Conservation (phyloP, 2,888 invertebrate species). For the Cartodere bifasciata region DNA sequence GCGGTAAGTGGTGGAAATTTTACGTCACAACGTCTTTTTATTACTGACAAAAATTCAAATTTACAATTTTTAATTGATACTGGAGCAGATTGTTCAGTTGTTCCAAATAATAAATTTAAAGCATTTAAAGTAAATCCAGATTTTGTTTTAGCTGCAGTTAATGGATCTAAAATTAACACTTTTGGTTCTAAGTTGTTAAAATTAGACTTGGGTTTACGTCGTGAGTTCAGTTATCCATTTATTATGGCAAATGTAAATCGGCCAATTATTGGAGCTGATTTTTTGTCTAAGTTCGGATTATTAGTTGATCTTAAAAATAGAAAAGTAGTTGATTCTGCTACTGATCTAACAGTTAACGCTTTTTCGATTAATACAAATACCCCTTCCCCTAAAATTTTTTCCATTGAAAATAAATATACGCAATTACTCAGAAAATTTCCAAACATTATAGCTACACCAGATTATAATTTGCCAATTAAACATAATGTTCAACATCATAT, state of each 20-base stretch:
- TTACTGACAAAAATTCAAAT: slow-evolving; percentile 3
- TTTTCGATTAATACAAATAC: background rate
- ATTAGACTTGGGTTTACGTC: slow-evolving; percentile 13
- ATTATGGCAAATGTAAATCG: slow-evolving; percentile 14
- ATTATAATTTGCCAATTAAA: slow-evolving; percentile 3
- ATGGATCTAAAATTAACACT: slow-evolving; percentile 6
- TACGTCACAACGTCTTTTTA: slow-evolving; percentile 3
- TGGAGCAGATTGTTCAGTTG: background rate
- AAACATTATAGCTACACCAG: background rate
- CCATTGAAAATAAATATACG: too few species aligned
- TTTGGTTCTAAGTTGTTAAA: slow-evolving; percentile 6
- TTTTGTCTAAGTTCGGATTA: slow-evolving; percentile 12
- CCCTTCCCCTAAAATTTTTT: slow-evolving; percentile 1
- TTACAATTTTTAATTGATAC: slow-evolving; percentile 1
- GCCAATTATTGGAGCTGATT: slow-evolving; percentile 17
- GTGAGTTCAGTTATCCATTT: slow-evolving; percentile 14
- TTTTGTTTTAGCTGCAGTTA: slow-evolving; percentile 8
- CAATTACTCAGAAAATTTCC: too few species aligned
- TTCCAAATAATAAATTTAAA: slow-evolving; percentile 3
- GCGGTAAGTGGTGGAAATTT: too few species aligned
- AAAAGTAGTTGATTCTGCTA: slow-evolving; percentile 10
- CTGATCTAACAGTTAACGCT: background rate
- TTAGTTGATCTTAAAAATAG: slow-evolving; percentile 11
- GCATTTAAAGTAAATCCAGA: background rate
- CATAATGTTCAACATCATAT: slow-evolving; percentile 19